Evolutionary conservation across 2,113 vertebrate genomes (phyloP), one percentile per base, ranked within the genome.

Genomic region (Myotis davidii): DNA sequence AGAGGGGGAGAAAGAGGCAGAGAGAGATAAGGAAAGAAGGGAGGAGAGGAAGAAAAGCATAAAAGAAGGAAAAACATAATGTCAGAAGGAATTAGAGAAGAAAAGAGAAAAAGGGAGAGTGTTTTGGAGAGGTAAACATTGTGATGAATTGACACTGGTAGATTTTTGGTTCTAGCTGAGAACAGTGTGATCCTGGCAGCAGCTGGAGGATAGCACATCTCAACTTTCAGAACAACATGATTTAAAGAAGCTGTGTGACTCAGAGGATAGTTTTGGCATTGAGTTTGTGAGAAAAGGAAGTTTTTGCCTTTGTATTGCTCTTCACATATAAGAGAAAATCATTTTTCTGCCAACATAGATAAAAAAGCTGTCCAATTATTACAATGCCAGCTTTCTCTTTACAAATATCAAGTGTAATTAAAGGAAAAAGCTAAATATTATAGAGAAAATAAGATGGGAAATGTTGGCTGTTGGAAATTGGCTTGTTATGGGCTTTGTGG

Each of bases 371-470:
- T 90, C 25, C 72, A 91, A 69, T 97, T 96, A 93, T 97, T 98
- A 96, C 67, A 76, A 84, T 52, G 65, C 88, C 4, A 97, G 74
- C 9, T 97, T 97, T 96, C 97, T 79, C 67, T 95, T 97, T 91
- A 97, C 85, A 98, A 79, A 96, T 95, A 95, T 96, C 67, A 97
- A 94, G 34, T 56, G 83, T 85, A 96, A 97, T 94, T 97, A 88
- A 84, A 97, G 76, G 56, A 97, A 96, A 84, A 34, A 96, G 50
- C 52, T 96, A 72, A 97, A 97, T 98, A 97, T 89, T 90, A 76
- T 76, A 96, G 37, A 96, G 50, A 96, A 97, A 97, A 97, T 97
- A 97, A 96, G 79, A 92, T 90, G 91, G 88, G 72, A 97, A 97
- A 96, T 90, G 72, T 81, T 96, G 88, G 65, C 97, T 92, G 42